Base-by-base conservation (phyloP, 2,113 vertebrate species). In the Aphyosemion australe region DNA sequence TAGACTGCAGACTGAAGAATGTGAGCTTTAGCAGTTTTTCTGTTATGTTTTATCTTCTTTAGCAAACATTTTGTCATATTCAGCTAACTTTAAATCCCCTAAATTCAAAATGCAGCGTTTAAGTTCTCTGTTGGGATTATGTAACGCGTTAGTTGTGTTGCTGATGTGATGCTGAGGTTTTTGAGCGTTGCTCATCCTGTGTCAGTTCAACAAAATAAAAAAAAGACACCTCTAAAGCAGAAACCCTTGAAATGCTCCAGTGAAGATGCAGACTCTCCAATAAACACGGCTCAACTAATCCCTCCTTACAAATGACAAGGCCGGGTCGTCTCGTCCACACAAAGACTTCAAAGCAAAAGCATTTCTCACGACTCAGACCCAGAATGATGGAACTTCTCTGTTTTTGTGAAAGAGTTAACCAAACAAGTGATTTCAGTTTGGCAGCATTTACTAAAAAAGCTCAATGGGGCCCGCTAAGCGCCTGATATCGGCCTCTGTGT, bases 381-480 rank as follows among this genome's bases (percentile, higher is more conserved):
- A 16, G 72, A 87, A 34, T 60, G 78, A 81, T 61, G 71, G 21
- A 46, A 16, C 20, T 52, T 12, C 5, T 50, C 3, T 39, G 21
- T 53, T 20, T 45, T 60, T 69, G 69, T 21, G 51, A 57, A 39
- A 49, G 73, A 72, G 76, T 83, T 78, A 84, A 75, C 69, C 46
- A 69, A 67, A 65, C 76, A 58, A 79, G 76, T 71, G 15, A 60
- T 82, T 87, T 74, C 39, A 66, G 68, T 32, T 12, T 1, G 3
- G 71, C 71, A 55, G 76, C 70, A 34, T 87, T 72, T 72, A 60
- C 79, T 75, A 71, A 82, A 84, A n/a, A 72, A 69, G 83, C 76
- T 78, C 53, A 57, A 75, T 78, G 73, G 65, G 67, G 57, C 55
- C 52, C 21, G 82, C 75, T 89, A 90, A 92, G 84, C 89, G 88